Conservation (phyloP, 2,888 invertebrate genomes). For the Cryptops parisi region DNA sequence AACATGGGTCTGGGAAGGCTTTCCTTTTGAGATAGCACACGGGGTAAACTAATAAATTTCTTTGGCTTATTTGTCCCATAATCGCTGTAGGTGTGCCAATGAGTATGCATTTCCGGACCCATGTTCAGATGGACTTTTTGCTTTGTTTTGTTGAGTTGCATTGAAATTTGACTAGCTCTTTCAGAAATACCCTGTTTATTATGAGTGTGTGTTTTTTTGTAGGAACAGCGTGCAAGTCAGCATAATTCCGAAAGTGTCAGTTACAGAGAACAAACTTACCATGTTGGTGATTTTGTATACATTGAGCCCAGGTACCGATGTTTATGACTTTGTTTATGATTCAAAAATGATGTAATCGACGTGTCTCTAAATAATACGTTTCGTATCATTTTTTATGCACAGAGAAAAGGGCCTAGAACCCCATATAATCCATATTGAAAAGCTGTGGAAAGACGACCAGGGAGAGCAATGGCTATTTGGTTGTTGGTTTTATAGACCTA, state of each 20-base stretch:
- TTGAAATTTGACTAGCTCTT: too few relatives aligned
- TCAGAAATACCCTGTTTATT: too few relatives aligned
- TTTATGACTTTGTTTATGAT: not conserved
- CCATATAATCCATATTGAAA: slow-evolving; percentile 71
- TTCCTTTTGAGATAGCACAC: too few relatives aligned
- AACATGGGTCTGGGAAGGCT: too few relatives aligned
- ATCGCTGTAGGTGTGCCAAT: too few relatives aligned
- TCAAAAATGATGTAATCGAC: not conserved
- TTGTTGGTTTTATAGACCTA: slow-evolving; percentile 79
- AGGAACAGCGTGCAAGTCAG: slow-evolving; percentile 18
- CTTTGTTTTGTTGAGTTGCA: too few relatives aligned
- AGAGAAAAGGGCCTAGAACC: slow-evolving; percentile 43
- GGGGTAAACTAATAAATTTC: too few relatives aligned
- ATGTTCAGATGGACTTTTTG: too few relatives aligned
- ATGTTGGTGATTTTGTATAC: slow-evolving; percentile 85
- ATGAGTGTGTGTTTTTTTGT: slow-evolving; percentile 14
- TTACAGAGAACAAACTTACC: slow-evolving; percentile 58
- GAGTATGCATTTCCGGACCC: too few relatives aligned
- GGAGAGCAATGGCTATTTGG: slow-evolving; percentile 79
- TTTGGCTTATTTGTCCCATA: too few relatives aligned
- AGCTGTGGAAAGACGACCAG: slow-evolving; percentile 70
- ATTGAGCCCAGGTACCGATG: slow-evolving; percentile 37
- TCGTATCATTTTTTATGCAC: not conserved
- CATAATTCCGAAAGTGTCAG: slow-evolving; percentile 40
- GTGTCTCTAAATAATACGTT: not conserved